A percentile compares a stretch with the other conserved stretches of the same genome.
phyloP scores from a whole-genome alignment of 2,113 vertebrate genomes.

The Dermatemys mawii region DNA sequence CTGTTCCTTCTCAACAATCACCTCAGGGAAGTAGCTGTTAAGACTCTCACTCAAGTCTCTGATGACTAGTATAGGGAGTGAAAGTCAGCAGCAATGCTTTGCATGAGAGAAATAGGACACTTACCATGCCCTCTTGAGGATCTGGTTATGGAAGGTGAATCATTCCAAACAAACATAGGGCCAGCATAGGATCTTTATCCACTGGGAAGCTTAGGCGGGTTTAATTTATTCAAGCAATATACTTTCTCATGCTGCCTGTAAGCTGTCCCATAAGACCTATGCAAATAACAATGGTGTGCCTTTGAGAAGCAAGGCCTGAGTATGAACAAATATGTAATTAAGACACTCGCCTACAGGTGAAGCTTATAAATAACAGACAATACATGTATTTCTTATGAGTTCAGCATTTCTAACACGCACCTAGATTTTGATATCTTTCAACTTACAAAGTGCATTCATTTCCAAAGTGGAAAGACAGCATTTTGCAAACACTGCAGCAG shows the following conservation, averaged over 20 bases:
- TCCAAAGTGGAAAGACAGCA: neutral
- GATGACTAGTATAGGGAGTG: neutral
- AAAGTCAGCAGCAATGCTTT: neutral
- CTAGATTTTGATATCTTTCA: neutral
- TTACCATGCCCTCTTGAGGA: neutral
- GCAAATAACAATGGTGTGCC: neutral
- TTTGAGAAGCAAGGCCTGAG: neutral
- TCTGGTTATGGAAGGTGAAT: neutral
- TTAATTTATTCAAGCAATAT: neutral
- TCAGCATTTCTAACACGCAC: accelerated
- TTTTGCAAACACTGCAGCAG: neutral
- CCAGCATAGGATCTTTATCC: neutral
- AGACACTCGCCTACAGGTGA: neutral
- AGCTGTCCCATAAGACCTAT: neutral
- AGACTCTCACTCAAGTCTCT: neutral
- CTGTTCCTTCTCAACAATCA: neutral
- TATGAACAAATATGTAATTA: neutral
- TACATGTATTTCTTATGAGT: neutral
- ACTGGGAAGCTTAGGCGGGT: neutral
- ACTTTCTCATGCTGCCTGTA: neutral
- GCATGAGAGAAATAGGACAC: neutral
- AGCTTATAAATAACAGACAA: neutral
- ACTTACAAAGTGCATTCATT: neutral
- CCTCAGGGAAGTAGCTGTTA: neutral
- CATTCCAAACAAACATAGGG: neutral